Conservation (phyloP, 2,113 vertebrate genomes). For the Athene noctua region DNA sequence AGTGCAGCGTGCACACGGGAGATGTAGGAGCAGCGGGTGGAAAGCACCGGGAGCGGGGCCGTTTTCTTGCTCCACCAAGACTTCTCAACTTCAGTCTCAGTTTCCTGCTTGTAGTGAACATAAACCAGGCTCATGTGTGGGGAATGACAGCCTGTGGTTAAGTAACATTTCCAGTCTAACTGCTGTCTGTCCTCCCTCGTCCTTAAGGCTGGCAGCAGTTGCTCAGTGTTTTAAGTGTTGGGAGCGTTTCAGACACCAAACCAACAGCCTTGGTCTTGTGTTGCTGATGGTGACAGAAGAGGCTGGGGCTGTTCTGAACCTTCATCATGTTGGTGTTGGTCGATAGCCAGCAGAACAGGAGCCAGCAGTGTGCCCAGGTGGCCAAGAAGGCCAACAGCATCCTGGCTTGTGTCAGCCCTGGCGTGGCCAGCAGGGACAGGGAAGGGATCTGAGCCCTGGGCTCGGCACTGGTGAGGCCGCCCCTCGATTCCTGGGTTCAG, state of each 20-base stretch:
- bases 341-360: too few relatives aligned
- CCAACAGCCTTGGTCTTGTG: neutral
- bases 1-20: neutral
- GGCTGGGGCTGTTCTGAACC: neutral
- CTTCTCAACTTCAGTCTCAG: neutral
- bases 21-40: accelerated
- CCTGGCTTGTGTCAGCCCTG: too few relatives aligned
- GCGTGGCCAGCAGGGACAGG: too few relatives aligned
- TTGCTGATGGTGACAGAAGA: neutral
- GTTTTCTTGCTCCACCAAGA: accelerated
- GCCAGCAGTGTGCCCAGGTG: too few relatives aligned
- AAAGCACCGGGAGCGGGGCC: accelerated
- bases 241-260: accelerated
- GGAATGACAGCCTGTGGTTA: too few relatives aligned
- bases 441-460: too few relatives aligned
- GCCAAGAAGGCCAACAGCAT: too few relatives aligned
- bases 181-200: neutral
- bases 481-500: too few relatives aligned
- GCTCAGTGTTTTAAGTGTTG: accelerated
- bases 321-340: accelerated
- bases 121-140: neutral
- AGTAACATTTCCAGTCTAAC: neutral
- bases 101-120: neutral
- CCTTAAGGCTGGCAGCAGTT: neutral
- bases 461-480: too few relatives aligned